Evolutionary conservation across 1,140 invertebrate species (phyloP), one percentile per base, ranked within the genome.

Genomic region (Drosophila tropicalis): DNA sequence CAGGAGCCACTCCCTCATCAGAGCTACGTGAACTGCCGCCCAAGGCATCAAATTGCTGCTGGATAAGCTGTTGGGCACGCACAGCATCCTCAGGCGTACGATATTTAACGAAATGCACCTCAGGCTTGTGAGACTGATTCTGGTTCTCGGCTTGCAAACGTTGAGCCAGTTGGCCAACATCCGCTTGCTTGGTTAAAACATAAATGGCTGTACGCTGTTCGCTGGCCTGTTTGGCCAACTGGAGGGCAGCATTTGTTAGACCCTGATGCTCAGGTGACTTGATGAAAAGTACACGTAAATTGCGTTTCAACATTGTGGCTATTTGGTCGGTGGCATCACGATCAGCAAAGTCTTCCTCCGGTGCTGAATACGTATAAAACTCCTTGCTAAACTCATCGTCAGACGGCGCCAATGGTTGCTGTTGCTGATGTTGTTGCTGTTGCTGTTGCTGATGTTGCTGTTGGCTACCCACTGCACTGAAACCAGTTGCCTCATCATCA

Each of bases 41-140:
- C 66, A 90, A 34, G 5, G 82, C 65, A 58, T 90, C 71, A 25
- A 90, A 90, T 57, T 90, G 86, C 29, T 90, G 76, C 70, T 90
- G 86, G 39, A 90, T 90, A 7, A 81, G 64, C 40, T 90, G 81
- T 64, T 90, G 86, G 12, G 86, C 86, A 5, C 85, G 72, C 47
- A 82, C 66, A n/a, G 86, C 86, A 13, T 90, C 86, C 55, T 90
- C 86, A n/a, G 81, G 68, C 0, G 86, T 90, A 66, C 86, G 86
- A 51, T 90, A 90, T 61, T 90, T 90, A 56, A 90, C 86, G 10
- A 90, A 90, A 39, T 90, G 86, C 70, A 90, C 86, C 76, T 90
- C 86, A 2, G 86, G 86, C 64, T 90, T 90, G 39, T 79, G 79
- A 4, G 54, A 54, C 15, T 71, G 58, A 15, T 47, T 67, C 58